Evolutionary conservation across 2,888 invertebrate species (phyloP), one percentile per base, ranked within the genome.

Genomic region (Pheosia gnoma): DNA sequence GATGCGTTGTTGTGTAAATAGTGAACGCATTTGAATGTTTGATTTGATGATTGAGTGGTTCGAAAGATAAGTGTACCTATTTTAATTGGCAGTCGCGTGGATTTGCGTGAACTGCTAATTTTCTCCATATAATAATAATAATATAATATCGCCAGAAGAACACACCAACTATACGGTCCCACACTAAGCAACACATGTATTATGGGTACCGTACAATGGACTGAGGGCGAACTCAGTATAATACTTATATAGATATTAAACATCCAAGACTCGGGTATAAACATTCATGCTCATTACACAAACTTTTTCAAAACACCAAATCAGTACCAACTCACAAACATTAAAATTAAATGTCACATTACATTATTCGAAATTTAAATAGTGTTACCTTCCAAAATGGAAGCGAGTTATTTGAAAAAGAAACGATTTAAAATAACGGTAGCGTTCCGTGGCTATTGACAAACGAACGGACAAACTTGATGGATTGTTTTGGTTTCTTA

Each of bases 1-100:
- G 80, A 77, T 82, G 79, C 63, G 70, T 79, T 45, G 77, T 78
- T 80, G 79, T 84, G 73, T 81, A 83, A 88, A 87, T 82, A 83
- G 65, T 65, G 60, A 67, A 62, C 43, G 72, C 66, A 71, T 71
- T 74, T 75, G 71, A 68, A 71, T 77, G 78, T 62, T 57, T 57
- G 58, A 45, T 60, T 59, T 60, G 56, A 63, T 62, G 51, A 52
- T 61, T n/a, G 47, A 47, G 47, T 47, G 47, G 11, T 4, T 47
- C 11, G 2, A 47, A 47, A 47, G 47, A n/a, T n/a, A 9, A 47
- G 47, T 47, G 9, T 4, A n/a, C 10, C 8, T 4, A 9, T 43
- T 9, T 43, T 8, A 43, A 8, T 43, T 43, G 43, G 43, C 43
- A 43, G 10, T 4, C 8, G 43, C 43, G 43, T 43, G 47, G 11